Evolutionary conservation across 2,888 invertebrate species (phyloP).

Genomic region (Arge pagana): DNA sequence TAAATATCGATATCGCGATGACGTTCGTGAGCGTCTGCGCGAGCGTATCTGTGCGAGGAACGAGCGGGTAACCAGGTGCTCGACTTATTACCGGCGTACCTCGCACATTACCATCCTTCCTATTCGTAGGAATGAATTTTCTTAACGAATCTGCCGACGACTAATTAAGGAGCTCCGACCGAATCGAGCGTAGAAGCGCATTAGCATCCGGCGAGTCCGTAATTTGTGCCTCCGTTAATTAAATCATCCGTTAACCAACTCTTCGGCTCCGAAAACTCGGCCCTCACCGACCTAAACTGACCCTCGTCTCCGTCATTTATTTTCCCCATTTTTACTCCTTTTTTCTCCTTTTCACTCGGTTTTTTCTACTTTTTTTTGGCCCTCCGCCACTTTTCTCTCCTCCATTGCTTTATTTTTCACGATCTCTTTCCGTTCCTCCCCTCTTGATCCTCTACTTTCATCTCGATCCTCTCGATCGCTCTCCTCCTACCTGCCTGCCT

Average conservation of each 20-base stretch:
- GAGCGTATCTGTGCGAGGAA: no score
- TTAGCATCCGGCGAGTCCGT: slow-evolving; percentile 57
- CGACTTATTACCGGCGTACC: slow-evolving; percentile 9
- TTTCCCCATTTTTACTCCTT: slow-evolving; percentile 30
- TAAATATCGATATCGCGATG: no score
- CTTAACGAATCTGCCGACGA: slow-evolving; percentile 48
- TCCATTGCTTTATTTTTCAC: slow-evolving; percentile 15
- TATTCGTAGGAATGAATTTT: slow-evolving; percentile 43
- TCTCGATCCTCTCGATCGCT: slow-evolving; percentile 5
- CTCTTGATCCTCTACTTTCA: slow-evolving; percentile 31
- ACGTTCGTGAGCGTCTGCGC: no score
- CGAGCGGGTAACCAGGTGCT: slow-evolving; percentile 17
- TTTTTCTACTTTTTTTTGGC: slow-evolving; percentile 12
- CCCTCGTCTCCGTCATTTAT: slow-evolving; percentile 26
- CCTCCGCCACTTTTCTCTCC: slow-evolving; percentile 25
- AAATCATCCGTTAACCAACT: slow-evolving; percentile 59
- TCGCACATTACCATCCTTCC: slow-evolving; percentile 25
- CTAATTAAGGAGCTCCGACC: slow-evolving; percentile 53
- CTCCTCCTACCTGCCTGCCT: no score
- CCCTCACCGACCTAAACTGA: slow-evolving; percentile 27
- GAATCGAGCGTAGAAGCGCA: slow-evolving; percentile 53
- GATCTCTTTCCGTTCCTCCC: slow-evolving; percentile 26
- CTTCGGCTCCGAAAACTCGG: no score
- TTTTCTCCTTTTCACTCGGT: slow-evolving; percentile 30
- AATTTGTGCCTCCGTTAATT: slow-evolving; percentile 59